Percentiles rank a stretch among this genome's conserved stretches.
These are phyloP conservation scores for Tangara arthus DNA, from an alignment of 2,797 vertebrate species.

Conservation along the genomic window DNA sequence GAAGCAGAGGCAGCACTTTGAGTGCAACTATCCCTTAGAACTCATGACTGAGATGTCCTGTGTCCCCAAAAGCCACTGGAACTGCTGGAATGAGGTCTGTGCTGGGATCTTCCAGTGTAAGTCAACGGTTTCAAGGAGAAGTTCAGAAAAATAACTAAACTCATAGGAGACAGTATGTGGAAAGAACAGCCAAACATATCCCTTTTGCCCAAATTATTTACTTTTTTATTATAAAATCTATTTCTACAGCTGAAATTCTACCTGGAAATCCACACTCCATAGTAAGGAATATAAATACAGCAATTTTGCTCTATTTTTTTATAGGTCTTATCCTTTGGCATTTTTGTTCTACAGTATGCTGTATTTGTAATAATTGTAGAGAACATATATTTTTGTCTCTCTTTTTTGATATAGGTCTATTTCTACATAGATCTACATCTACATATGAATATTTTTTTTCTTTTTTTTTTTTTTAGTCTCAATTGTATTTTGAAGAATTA, in stretches of 20 bases:
- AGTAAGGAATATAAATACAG: not conserved
- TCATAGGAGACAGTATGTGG: not conserved
- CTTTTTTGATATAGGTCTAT: not conserved
- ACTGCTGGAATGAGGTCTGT: not conserved
- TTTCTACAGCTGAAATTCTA: slow-evolving; percentile 9
- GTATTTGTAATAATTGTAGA: not conserved
- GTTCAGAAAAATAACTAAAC: not conserved
- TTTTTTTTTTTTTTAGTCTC: not conserved
- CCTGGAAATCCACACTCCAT: not conserved
- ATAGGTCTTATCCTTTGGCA: not conserved
- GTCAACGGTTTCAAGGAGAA: not conserved
- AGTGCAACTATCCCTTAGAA: not conserved
- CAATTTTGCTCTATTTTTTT: not conserved
- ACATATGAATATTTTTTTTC: not conserved
- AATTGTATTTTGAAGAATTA: not conserved
- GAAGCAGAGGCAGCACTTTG: not conserved
- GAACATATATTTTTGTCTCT: not conserved
- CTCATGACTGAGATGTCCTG: not conserved
- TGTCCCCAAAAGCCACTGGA: not conserved
- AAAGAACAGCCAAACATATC: not conserved
- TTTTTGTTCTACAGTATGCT: not conserved
- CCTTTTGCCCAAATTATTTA: not conserved
- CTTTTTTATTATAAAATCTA: not conserved
- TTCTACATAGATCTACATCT: not conserved
- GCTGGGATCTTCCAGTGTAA: not conserved